Evolutionary conservation across 2,888 invertebrate genomes (phyloP).

Genomic region (Sarcophaga carnaria): DNA sequence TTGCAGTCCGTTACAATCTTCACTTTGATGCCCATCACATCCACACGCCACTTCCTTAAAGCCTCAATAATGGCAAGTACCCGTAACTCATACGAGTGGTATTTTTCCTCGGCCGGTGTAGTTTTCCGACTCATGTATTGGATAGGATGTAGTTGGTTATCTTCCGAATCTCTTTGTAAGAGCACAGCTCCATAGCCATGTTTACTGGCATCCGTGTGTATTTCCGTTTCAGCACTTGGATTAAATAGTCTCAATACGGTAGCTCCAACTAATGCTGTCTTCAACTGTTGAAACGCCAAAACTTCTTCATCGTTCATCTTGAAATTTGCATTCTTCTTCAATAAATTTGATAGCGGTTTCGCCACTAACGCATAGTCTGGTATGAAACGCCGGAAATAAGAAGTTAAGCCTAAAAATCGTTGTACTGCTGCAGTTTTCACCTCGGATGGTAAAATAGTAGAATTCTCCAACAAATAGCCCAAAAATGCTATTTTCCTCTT

Average conservation of each 20-base stretch:
- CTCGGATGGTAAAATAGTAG: background rate
- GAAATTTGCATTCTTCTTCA: no score
- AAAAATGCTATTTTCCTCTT: background rate
- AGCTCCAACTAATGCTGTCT: background rate
- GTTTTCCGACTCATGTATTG: constrained; percentile 30
- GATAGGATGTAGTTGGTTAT: background rate
- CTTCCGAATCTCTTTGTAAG: no score
- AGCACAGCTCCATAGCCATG: no score
- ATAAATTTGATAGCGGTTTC: background rate
- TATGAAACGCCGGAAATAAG: background rate
- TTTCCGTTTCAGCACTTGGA: no score
- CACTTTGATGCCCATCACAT: constrained; percentile 41
- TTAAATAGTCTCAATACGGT: background rate
- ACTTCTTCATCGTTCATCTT: no score
- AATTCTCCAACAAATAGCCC: background rate
- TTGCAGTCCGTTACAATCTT: constrained; percentile 58
- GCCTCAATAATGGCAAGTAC: constrained; percentile 31
- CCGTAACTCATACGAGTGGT: constrained; percentile 45
- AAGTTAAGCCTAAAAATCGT: background rate
- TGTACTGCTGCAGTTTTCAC: background rate
- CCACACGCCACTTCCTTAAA: constrained; percentile 13
- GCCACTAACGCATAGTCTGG: background rate
- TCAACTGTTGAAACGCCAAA: background rate
- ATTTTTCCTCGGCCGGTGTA: constrained; percentile 35
- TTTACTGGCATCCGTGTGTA: no score